Percentiles rank a stretch among this genome's conserved stretches.
phyloP scores from a whole-genome alignment of 2,888 invertebrate species.

The Palloptera scutellata region DNA sequence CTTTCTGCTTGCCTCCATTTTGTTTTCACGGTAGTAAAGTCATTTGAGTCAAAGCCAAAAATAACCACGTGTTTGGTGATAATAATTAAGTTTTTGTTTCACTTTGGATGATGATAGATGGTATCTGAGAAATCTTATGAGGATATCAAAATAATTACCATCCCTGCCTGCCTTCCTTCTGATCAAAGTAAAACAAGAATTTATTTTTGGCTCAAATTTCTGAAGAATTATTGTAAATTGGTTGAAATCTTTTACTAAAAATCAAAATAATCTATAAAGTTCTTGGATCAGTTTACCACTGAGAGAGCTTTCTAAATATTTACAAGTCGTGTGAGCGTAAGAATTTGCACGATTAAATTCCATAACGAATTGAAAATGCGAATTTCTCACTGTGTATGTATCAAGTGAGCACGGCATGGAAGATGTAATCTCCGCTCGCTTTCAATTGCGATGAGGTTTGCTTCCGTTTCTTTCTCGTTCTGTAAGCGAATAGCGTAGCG shows the following conservation, averaged over 20 bases:
- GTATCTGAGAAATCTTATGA: slow-evolving; percentile 57
- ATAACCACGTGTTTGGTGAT: slow-evolving; percentile 22
- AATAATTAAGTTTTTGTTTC: slow-evolving; percentile 27
- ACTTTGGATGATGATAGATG: slow-evolving; percentile 61
- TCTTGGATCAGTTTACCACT: slow-evolving; percentile 72
- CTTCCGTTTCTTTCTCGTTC: slow-evolving; percentile 56
- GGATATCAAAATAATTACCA: slow-evolving; percentile 52
- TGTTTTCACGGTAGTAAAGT: not conserved
- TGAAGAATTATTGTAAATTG: slow-evolving; percentile 19
- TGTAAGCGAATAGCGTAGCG: slow-evolving; percentile 2
- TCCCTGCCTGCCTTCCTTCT: slow-evolving; percentile 65
- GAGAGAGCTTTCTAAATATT: slow-evolving; percentile 70
- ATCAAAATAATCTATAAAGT: slow-evolving; percentile 52
- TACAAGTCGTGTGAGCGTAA: slow-evolving; percentile 61
- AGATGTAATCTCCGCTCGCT: slow-evolving; percentile 74
- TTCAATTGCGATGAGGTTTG: slow-evolving; percentile 69
- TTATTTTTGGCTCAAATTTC: slow-evolving; percentile 26
- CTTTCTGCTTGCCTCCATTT: not conserved
- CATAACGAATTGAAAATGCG: slow-evolving; percentile 2
- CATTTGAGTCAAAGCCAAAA: not conserved
- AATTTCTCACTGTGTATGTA: slow-evolving; percentile 25
- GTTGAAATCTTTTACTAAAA: slow-evolving; percentile 40
- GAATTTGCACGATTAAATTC: slow-evolving; percentile 30
- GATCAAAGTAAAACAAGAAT: slow-evolving; percentile 44
- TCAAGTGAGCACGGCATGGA: slow-evolving; percentile 59